These are phyloP conservation scores for Siderastrea radians DNA, from an alignment of 92 coral and sea anemone species.

Conservation along the genomic window DNA sequence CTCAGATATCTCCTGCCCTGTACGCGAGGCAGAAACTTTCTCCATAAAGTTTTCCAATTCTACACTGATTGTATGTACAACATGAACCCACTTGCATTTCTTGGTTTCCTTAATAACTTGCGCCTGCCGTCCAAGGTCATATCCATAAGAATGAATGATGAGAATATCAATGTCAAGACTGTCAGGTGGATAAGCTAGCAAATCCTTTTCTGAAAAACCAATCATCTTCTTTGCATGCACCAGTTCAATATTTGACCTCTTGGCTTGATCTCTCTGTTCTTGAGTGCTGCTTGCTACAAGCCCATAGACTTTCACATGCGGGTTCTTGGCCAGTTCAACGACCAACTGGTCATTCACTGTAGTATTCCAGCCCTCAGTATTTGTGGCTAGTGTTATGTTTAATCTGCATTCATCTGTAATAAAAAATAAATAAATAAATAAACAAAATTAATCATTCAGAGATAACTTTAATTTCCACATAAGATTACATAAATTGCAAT, in stretches of 20 bases:
- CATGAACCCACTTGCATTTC: conserved; percentile 36
- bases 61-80: conserved; percentile 29
- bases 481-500: too few species aligned
- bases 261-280: conserved; percentile 26
- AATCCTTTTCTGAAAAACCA: neutral
- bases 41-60: conserved; percentile 24
- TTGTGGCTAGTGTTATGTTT: conserved; percentile 24
- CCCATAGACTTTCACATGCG: conserved; percentile 22
- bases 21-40: neutral
- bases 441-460: too few species aligned
- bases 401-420: neutral
- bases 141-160: conserved; percentile 22
- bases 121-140: conserved; percentile 18
- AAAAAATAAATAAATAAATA: too few species aligned
- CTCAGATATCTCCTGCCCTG: neutral
- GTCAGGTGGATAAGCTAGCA: conserved; percentile 27
- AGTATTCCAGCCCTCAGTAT: conserved; percentile 25
- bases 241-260: conserved; percentile 22
- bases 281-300: conserved; percentile 24
- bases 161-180: conserved; percentile 37
- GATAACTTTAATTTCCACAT: too few species aligned
- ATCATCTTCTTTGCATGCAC: neutral
- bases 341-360: conserved; percentile 1
- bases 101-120: neutral
- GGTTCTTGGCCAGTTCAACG: conserved; percentile 20